phyloP scores from a whole-genome alignment of 2,113 vertebrate species.

The Kryptolebias marmoratus region DNA sequence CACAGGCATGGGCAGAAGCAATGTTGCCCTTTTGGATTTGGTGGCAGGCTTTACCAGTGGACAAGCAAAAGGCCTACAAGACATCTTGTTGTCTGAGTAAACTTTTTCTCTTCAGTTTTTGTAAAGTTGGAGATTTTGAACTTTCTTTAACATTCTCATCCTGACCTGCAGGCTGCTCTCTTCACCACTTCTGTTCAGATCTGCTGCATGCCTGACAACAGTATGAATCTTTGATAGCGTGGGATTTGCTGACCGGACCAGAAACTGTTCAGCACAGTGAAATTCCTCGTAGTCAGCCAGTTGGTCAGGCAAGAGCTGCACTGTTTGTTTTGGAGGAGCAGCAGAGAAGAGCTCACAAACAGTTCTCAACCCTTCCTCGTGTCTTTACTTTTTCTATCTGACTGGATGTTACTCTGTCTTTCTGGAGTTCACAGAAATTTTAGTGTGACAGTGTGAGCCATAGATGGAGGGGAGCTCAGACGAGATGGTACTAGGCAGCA shows the following conservation, averaged over 20 bases:
- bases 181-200: slow-evolving; percentile 35
- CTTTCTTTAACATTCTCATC: slow-evolving; percentile 6
- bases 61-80: background rate
- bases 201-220: slow-evolving; percentile 64
- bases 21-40: too few relatives aligned
- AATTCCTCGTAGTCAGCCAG: slow-evolving; percentile 46
- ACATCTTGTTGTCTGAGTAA: background rate
- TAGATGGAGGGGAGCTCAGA: slow-evolving; percentile 6
- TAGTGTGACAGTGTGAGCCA: slow-evolving; percentile 36
- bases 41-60: too few relatives aligned
- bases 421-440: slow-evolving; percentile 54
- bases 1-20: too few relatives aligned
- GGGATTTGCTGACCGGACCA: slow-evolving; percentile 71
- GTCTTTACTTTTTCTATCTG: slow-evolving; percentile 40
- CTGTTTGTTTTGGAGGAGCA: slow-evolving; percentile 42
- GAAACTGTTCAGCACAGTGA: slow-evolving; percentile 48
- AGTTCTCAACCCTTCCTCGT: slow-evolving; percentile 8
- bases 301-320: slow-evolving; percentile 22
- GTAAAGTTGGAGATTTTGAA: slow-evolving; percentile 12
- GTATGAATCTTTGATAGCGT: slow-evolving; percentile 78
- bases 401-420: slow-evolving; percentile 45
- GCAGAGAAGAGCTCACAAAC: slow-evolving; percentile 21
- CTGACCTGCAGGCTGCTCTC: slow-evolving; percentile 47
- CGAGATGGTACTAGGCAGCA: slow-evolving; percentile 32
- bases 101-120: slow-evolving; percentile 1